phyloP scores from a whole-genome alignment of 2,888 invertebrate species.

The Dugesia japonica region DNA sequence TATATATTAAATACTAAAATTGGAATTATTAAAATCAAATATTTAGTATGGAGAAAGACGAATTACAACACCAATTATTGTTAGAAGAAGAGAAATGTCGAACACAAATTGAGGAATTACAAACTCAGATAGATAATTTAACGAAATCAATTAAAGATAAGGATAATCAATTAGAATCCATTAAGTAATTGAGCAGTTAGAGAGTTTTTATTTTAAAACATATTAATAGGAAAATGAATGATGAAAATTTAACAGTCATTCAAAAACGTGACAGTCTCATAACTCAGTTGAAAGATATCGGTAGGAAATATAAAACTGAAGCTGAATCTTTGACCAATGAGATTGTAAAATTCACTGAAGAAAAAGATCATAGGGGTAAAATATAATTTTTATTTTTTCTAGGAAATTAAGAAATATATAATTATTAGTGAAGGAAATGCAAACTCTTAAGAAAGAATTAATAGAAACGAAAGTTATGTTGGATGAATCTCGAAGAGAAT shows the following conservation, averaged over 20 bases:
- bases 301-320: constrained; percentile 35
- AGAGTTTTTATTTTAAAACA: background rate
- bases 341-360: background rate
- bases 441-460: background rate
- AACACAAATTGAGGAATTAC: background rate
- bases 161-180: background rate
- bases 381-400: no score
- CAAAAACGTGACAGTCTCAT: constrained; percentile 16
- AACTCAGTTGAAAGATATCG: constrained; percentile 32
- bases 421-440: background rate
- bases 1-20: no score
- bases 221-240: background rate
- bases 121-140: background rate
- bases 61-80: background rate
- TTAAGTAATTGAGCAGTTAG: background rate
- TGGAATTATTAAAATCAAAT: no score
- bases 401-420: no score
- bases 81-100: constrained; percentile 7
- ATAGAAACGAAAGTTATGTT: background rate
- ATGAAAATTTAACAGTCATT: background rate
- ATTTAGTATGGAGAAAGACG: background rate
- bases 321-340: constrained; percentile 26
- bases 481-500: background rate
- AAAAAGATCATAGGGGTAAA: background rate
- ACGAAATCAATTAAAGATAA: background rate